phyloP scores from a whole-genome alignment of 2,888 invertebrate genomes.

The Drosophila nr. perissopoda region DNA sequence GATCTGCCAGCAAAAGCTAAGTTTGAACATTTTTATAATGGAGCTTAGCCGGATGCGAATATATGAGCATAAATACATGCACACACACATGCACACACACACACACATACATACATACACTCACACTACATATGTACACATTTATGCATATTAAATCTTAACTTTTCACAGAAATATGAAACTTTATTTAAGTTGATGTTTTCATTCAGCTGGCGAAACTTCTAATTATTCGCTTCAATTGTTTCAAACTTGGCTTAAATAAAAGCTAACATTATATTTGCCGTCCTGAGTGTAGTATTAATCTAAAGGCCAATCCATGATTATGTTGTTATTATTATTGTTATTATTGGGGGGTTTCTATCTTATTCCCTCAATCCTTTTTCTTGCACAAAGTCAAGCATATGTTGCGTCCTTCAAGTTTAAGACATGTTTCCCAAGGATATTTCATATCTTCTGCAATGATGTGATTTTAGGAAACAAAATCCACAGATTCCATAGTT shows the following conservation, averaged over 20 bases:
- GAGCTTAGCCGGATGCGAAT: background rate
- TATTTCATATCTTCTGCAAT: too few relatives aligned
- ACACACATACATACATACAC: fast-evolving
- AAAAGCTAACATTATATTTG: background rate
- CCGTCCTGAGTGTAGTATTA: background rate
- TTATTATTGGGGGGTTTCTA: too few relatives aligned
- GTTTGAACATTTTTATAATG: background rate
- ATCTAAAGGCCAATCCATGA: too few relatives aligned
- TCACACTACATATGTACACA: background rate
- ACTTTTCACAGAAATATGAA: background rate
- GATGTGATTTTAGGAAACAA: too few relatives aligned
- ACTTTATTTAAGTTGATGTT: background rate
- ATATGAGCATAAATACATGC: background rate
- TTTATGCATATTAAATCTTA: background rate
- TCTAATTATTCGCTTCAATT: background rate
- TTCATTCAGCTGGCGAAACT: background rate
- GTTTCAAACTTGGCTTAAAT: background rate
- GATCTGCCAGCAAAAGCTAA: background rate
- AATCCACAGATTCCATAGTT: too few relatives aligned
- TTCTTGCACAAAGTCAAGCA: too few relatives aligned
- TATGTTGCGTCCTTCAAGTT: too few relatives aligned
- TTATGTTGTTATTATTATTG: too few relatives aligned
- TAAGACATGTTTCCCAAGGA: too few relatives aligned
- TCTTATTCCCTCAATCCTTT: too few relatives aligned
- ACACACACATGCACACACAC: background rate